Conservation (phyloP, 1,140 invertebrate species). For the Colletes latitarsis region DNA sequence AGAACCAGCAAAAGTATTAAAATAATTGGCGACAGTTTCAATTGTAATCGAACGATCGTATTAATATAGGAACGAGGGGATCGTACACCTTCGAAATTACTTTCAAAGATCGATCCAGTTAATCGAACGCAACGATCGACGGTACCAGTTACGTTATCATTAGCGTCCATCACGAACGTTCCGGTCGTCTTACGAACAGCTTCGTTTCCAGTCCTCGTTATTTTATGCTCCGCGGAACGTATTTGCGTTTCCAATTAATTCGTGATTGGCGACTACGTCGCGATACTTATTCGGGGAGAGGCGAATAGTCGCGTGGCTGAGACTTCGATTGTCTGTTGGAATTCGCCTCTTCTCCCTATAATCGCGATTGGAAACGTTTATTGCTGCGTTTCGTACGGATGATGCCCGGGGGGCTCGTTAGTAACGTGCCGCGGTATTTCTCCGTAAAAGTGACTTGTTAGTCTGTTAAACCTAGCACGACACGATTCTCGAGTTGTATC, state of each 20-base stretch:
- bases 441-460: conserved; percentile 53
- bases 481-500: conserved; percentile 25
- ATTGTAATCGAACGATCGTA: no score
- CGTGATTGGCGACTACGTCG: not conserved
- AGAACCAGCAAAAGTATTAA: no score
- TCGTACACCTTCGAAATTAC: not conserved
- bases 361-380: conserved; percentile 59
- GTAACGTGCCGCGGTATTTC: conserved; percentile 37
- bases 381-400: conserved; percentile 46
- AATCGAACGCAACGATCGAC: no score
- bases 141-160: not conserved
- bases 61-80: no score
- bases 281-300: not conserved
- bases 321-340: not conserved
- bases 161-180: not conserved
- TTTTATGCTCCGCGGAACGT: not conserved
- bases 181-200: not conserved
- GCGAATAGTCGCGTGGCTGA: not conserved
- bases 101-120: not conserved
- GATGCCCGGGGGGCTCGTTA: conserved; percentile 51
- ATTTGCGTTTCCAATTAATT: conserved; percentile 31
- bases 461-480: conserved; percentile 34
- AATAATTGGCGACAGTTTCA: no score
- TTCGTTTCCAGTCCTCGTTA: not conserved
- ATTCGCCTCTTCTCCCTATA: conserved; percentile 36